Conservation (phyloP, 2,113 vertebrate species). For the Dolichotis patagonum region DNA sequence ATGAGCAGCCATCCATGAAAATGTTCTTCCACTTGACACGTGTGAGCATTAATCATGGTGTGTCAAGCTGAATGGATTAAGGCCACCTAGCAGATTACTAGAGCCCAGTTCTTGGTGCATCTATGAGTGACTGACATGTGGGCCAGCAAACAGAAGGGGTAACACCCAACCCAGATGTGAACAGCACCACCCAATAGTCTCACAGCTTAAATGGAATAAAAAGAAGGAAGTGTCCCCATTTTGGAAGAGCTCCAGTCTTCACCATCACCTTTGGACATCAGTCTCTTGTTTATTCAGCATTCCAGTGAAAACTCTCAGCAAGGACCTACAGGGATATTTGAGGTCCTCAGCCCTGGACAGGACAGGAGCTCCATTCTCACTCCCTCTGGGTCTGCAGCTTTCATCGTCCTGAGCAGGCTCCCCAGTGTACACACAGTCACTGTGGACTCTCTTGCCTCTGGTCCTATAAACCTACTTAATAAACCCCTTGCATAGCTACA, state of each 20-base stretch:
- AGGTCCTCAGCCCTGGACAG: background rate
- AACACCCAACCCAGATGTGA: background rate
- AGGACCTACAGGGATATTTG: background rate
- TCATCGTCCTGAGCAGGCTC: background rate
- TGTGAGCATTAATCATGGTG: background rate
- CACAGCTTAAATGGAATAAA: background rate
- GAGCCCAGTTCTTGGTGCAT: background rate
- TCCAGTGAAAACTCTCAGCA: background rate
- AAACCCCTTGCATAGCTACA: background rate
- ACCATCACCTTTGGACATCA: background rate
- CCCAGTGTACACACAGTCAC: background rate
- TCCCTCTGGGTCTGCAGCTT: background rate
- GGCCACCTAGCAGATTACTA: background rate
- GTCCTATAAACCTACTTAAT: background rate
- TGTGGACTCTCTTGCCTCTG: background rate
- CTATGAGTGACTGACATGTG: background rate
- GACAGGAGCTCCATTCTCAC: background rate
- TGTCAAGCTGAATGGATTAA: background rate
- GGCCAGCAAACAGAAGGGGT: background rate
- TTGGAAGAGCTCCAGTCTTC: background rate
- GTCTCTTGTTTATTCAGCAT: background rate
- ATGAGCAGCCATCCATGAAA: background rate
- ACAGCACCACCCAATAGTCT: background rate
- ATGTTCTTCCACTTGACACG: background rate
- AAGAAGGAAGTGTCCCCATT: background rate